Conservation (phyloP, 2,797 vertebrate species). For the Percopsis omiscomaycus region DNA sequence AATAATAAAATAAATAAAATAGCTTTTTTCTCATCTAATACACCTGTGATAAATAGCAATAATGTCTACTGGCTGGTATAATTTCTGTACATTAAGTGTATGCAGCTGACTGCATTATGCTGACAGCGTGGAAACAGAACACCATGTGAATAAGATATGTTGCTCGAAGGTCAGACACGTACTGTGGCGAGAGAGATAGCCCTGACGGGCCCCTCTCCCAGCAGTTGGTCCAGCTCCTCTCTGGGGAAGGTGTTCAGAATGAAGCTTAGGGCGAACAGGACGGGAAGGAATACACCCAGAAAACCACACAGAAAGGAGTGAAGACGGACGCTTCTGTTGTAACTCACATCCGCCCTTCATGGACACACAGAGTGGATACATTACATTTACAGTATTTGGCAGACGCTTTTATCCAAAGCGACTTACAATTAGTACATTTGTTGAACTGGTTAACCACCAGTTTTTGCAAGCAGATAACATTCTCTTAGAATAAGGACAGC, state of each 20-base stretch:
- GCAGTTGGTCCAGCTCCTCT: conserved; percentile 68
- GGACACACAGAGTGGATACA: conserved; percentile 18
- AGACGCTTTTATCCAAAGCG: too few relatives aligned
- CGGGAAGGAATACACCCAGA: conserved; percentile 73
- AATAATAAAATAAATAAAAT: neutral
- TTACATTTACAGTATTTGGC: too few relatives aligned
- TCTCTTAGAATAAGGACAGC: too few relatives aligned
- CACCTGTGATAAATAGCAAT: neutral
- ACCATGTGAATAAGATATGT: neutral
- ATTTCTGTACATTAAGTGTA: neutral
- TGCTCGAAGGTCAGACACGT: conserved; percentile 22
- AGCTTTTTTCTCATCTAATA: neutral
- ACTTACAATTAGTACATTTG: too few relatives aligned
- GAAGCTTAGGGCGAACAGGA: conserved; percentile 76
- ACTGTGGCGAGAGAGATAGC: conserved; percentile 58
- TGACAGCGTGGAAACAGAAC: neutral
- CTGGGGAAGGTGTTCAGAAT: conserved; percentile 67
- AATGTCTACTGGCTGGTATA: neutral
- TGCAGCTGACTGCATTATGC: neutral
- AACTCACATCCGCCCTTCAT: conserved; percentile 65
- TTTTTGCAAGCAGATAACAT: too few relatives aligned
- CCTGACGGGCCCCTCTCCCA: conserved; percentile 67
- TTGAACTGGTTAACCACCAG: too few relatives aligned
- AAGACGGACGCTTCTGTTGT: conserved; percentile 71
- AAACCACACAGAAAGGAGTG: conserved; percentile 73